phyloP scores from a whole-genome alignment of 2,113 vertebrate genomes.

The Porphyrio hochstetteri region DNA sequence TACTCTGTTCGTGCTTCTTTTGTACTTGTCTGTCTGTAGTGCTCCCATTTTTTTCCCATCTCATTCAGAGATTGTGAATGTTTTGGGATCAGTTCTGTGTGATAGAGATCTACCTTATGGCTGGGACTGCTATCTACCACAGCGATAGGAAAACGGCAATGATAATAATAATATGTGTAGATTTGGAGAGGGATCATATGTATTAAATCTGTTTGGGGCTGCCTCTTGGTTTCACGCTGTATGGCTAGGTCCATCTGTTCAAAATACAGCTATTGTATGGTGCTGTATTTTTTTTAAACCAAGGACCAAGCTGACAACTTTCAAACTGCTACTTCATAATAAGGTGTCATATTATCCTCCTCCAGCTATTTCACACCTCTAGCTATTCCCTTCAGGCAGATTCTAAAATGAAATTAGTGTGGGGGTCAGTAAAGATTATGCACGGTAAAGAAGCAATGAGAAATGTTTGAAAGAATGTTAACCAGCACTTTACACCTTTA shows the following conservation, averaged over 20 bases:
- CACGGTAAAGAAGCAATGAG: slow-evolving; percentile 11
- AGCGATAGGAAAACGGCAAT: background rate
- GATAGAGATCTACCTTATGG: background rate
- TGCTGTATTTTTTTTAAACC: background rate
- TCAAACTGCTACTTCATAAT: slow-evolving; percentile 11
- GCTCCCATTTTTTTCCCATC: background rate
- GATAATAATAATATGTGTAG: background rate
- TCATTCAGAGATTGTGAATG: background rate
- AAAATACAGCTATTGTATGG: background rate
- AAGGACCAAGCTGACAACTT: background rate
- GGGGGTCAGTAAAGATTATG: slow-evolving; percentile 7
- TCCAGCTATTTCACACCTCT: slow-evolving; percentile 52
- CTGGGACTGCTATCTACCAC: background rate
- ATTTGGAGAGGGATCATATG: background rate
- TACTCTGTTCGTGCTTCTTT: background rate
- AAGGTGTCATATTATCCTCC: slow-evolving; percentile 46
- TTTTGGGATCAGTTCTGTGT: background rate
- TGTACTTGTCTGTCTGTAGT: background rate
- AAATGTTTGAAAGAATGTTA: slow-evolving; percentile 33
- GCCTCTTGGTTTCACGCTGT: background rate
- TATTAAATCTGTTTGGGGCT: background rate
- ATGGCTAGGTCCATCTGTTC: background rate
- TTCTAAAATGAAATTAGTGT: slow-evolving; percentile 33
- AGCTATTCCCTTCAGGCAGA: slow-evolving; percentile 38
- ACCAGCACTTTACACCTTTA: slow-evolving; percentile 48